phyloP scores from a whole-genome alignment of 1,140 invertebrate genomes.

The Diachasma alloeum region DNA sequence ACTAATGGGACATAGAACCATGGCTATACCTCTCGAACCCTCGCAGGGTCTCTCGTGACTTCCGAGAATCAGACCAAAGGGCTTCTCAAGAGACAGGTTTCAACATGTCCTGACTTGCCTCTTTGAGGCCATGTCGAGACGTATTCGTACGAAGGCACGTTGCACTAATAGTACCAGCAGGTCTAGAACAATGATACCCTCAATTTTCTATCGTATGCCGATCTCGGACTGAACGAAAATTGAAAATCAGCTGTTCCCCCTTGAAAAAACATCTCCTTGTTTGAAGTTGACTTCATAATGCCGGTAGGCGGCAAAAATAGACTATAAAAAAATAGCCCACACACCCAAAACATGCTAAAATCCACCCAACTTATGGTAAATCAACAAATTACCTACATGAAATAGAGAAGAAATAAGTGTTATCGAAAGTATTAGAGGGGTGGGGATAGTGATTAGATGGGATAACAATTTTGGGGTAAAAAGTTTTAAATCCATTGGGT shows the following conservation, averaged over 20 bases:
- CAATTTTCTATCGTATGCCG: not conserved
- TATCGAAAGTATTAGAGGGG: too few species aligned
- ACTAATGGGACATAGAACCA: not conserved
- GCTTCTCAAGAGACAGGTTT: not conserved
- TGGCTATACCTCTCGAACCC: not conserved
- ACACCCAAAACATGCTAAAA: not conserved
- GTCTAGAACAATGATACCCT: not conserved
- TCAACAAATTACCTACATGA: too few species aligned
- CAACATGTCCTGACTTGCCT: not conserved
- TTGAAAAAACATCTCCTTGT: not conserved
- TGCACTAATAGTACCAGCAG: too few species aligned
- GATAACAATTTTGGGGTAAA: too few species aligned
- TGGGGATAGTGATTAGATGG: too few species aligned
- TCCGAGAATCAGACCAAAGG: not conserved
- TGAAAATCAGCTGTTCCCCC: not conserved
- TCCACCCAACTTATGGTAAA: too few species aligned
- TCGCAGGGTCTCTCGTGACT: not conserved
- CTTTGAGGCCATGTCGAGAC: not conserved
- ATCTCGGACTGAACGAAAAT: not conserved
- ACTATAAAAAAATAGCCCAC: too few species aligned
- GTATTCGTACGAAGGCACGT: constrained; percentile 21
- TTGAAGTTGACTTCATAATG: too few species aligned
- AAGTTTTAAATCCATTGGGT: too few species aligned
- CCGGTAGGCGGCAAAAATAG: too few species aligned
- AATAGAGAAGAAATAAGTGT: too few species aligned